Percentiles rank a stretch among this genome's conserved stretches.
These are phyloP conservation scores for Odocoileus hemionus DNA, from an alignment of 2,113 vertebrate genomes.

Conservation along the genomic window DNA sequence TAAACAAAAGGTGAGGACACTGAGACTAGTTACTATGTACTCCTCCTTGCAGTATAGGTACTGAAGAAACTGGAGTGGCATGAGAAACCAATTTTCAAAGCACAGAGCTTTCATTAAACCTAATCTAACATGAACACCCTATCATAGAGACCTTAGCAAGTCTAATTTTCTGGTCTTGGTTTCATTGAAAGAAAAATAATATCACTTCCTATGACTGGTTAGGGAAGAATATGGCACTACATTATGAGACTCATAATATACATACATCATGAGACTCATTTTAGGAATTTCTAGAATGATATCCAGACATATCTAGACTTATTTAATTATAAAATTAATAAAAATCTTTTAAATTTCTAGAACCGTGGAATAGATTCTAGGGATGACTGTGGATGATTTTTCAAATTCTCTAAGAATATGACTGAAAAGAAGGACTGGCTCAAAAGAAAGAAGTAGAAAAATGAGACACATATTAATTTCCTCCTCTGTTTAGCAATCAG, in stretches of 20 bases:
- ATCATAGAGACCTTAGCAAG: background rate
- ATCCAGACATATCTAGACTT: background rate
- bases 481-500: background rate
- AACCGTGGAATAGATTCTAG: background rate
- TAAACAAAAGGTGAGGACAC: slow-evolving; percentile 25
- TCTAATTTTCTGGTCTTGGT: background rate
- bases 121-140: background rate
- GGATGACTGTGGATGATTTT: background rate
- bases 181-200: slow-evolving; percentile 25
- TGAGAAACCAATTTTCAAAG: background rate
- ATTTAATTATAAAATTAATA: background rate
- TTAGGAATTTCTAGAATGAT: background rate
- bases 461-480: background rate
- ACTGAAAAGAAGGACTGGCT: background rate
- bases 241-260: background rate
- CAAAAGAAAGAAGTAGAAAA: slow-evolving; percentile 15
- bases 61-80: background rate
- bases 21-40: background rate
- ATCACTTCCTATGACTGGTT: background rate
- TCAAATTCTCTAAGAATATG: background rate
- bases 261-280: background rate
- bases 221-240: background rate
- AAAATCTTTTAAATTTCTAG: background rate
- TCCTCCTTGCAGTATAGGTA: background rate
- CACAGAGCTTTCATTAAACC: background rate